Evolutionary conservation across 2,888 invertebrate species (phyloP).

Genomic region (Myopa testacea): DNA sequence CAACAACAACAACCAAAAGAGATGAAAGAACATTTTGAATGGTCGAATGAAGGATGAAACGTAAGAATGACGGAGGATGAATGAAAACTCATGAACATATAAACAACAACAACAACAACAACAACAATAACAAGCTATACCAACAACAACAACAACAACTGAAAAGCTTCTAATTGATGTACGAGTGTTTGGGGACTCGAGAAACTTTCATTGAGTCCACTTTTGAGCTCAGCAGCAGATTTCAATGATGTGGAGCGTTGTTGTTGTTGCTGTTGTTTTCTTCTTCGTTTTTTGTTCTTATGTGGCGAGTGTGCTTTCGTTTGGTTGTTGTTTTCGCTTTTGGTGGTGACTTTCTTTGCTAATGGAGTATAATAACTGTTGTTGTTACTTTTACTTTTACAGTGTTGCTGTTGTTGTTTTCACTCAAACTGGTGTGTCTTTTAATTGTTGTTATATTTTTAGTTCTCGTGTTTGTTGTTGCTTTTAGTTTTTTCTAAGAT

Average conservation of each 20-base stretch:
- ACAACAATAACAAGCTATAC: slow-evolving; percentile 9
- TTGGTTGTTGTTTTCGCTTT: background rate
- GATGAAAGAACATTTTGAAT: background rate
- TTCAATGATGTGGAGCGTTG: background rate
- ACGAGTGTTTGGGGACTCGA: slow-evolving; percentile 63
- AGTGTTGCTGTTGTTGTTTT: background rate
- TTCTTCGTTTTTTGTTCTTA: slow-evolving; percentile 14
- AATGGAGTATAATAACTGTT: background rate
- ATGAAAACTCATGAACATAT: background rate
- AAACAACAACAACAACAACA: slow-evolving; percentile 13
- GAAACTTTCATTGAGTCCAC: slow-evolving; percentile 65
- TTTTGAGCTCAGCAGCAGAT: slow-evolving; percentile 52
- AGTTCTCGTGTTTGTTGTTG: slow-evolving; percentile 6
- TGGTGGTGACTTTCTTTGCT: background rate
- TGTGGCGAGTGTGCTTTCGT: background rate
- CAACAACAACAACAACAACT: background rate
- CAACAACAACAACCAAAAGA: slow-evolving; percentile 7
- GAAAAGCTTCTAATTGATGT: slow-evolving; percentile 62
- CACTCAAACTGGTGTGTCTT: background rate
- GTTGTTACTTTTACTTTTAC: background rate
- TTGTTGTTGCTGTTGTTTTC: background rate
- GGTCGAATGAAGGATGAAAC: no score
- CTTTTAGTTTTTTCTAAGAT: background rate
- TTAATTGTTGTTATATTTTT: background rate
- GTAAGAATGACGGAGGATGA: background rate